Base-by-base conservation (phyloP, 2,888 invertebrate genomes). In the Aelia acuminata region DNA sequence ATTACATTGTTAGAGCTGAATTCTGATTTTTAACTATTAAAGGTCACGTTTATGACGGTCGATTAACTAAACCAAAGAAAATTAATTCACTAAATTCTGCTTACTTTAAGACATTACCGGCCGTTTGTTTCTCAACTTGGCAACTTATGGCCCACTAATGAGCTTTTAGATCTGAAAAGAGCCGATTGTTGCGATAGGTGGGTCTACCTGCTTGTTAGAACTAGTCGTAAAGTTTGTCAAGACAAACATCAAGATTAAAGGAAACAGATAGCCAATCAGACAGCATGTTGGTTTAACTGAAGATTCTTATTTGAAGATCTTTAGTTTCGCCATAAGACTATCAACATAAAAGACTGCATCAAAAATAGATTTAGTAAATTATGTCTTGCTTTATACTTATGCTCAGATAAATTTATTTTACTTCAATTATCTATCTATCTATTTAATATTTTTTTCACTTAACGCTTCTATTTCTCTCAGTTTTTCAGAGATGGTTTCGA, bases 131-230 rank as follows among this genome's bases (percentile, higher is more conserved):
- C 26, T 13, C 7, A 53, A 53, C 53, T 3, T n/a, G 53, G 57
- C 5, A 26, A 15, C 26, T 22, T 15, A 7, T 57, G 15, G 1
- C 0, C 35, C 35, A 70, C 63, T 70, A 70, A 70, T 70, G 63
- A 35, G 63, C 18, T 70, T 35, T 70, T 70, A 70, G 63, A 18
- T 20, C 15, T 70, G 20, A 18, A 70, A 70, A 35, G 63, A 70
- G 35, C 7, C 18, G 63, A 70, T 35, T 18, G 35, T 35, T 35
- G 18, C 31, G 63, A 70, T 70, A 70, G 18, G 63, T 18, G 63
- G 35, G 31, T 31, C 43, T 80, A 43, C 80, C 43, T 80, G 80
- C 80, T 80, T 80, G 80, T 80, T 80, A 80, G 35, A 31, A n/a
- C 43, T 13, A 80, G 39, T 3, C 43, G 43, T 80, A 43, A 80